Base-by-base conservation (phyloP, 2,113 vertebrate species). In the Misgurnus anguillicaudatus region DNA sequence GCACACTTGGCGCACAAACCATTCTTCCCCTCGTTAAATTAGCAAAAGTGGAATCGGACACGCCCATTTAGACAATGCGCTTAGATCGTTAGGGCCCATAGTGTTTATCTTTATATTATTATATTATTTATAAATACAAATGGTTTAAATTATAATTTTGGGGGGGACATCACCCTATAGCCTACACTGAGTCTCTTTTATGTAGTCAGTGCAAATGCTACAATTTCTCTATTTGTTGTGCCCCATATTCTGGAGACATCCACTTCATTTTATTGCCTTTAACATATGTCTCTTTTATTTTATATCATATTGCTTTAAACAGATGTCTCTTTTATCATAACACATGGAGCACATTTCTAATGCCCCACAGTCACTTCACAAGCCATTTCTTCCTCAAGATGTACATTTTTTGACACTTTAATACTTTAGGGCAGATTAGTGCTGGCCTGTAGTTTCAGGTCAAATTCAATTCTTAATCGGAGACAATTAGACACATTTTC, bases 401-500 rank as follows among this genome's bases (percentile, higher is more conserved):
- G 45, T n/a, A 6, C 19, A 57, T 36, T 72, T 70, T 48, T 64
- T 36, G 11, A 48, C 8, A 79, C 11, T 51, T 53, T 48, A 61
- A 55, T 79, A 53, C 38, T 63, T 79, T 42, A 24, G 16, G 45
- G 42, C 17, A 42, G 48, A 73, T 58, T 41, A 60, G 38, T 31
- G 38, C 17, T 19, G 68, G 51, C 51, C 68, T 4, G 57, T 71
- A 39, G 68, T 55, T 72, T 36, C 13, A 9, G 42, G n/a, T 42
- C 53, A 39, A 73, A 60, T 6, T 41, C 53, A 11, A 73, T 73
- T 73, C 19, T 60, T 81, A 67, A 76, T 62, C 53, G 61, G 62
- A 64, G 45, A 36, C 48, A 74, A 79, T 39, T 76, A 38, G 55
- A 21, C 61, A 48, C 39, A 64, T 63, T 76, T 75, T 80, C n/a